Percentiles rank a stretch among this genome's conserved stretches.
These are phyloP conservation scores for Dicrurus megarhynchus DNA, from an alignment of 2,113 vertebrate species.

Conservation along the genomic window DNA sequence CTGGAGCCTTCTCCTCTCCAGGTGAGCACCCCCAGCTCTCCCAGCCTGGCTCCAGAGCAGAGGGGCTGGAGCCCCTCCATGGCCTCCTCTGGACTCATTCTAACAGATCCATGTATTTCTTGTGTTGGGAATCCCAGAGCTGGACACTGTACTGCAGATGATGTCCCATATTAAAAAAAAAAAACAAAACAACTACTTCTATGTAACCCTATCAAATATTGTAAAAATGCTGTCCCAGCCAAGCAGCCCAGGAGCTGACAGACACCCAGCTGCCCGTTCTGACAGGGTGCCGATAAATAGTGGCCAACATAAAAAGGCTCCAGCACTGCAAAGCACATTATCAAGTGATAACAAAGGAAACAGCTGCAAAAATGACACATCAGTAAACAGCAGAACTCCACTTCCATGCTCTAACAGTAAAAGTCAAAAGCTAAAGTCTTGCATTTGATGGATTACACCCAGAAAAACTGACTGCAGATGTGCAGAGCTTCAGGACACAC, in stretches of 20 bases:
- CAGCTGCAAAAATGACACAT: not conserved
- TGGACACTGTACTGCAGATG: not conserved
- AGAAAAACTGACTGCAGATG: not conserved
- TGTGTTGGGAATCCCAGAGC: not conserved
- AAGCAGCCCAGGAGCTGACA: not conserved
- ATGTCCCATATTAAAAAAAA: not conserved
- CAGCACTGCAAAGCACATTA: not conserved
- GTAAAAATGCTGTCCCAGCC: not conserved
- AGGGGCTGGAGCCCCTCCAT: not conserved
- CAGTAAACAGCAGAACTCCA: not conserved
- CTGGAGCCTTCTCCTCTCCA: not conserved
- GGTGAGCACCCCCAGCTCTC: not conserved
- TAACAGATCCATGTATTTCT: not conserved
- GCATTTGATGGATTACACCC: not conserved
- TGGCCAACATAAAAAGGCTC: not conserved
- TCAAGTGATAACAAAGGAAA: not conserved
- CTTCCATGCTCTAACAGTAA: not conserved
- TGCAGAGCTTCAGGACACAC: not conserved
- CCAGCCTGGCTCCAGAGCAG: not conserved
- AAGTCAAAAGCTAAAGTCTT: not conserved
- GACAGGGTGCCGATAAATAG: not conserved
- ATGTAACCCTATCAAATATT: not conserved
- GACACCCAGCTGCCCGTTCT: not conserved
- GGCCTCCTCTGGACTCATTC: not conserved
- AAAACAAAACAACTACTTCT: fast-evolving